Evolutionary conservation across 2,888 invertebrate genomes (phyloP), one percentile per base, ranked within the genome.

Genomic region (Argynnis bischoffii): DNA sequence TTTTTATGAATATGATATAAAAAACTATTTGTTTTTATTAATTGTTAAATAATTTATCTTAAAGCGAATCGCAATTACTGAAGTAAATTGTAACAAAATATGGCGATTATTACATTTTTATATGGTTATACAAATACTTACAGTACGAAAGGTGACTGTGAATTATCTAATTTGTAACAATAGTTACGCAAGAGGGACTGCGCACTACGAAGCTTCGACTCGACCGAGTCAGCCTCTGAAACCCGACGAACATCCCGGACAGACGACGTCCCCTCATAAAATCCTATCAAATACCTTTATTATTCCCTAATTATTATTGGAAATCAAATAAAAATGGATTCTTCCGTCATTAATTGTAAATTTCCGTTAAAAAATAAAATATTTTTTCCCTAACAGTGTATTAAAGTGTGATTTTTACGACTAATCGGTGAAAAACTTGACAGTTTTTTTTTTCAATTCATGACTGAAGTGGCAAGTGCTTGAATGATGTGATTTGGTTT

Each of bases 111-210:
- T 51, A 61, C 6, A 51, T 31, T 15, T 26, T 13, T 47, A 47
- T 41, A 48, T 56, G 16, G 5, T 31, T 63, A 54, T 63, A 59
- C 46, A 51, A 56, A 69, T 57, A 47, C 5, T 14, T 16, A 48
- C 46, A 55, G 35, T 55, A 56, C n/a, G n/a, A 15, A 50, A 55
- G 61, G 55, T 54, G 55, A 64, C 64, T 51, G 70, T 64, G 73
- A 74, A 76, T 77, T 77, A 75, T 79, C 79, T 76, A 82, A 82
- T 82, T 81, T 80, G 77, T 75, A 82, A 85, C 83, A 85, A 85
- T 87, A 86, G 90, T 92, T 92, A 92, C 91, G 92, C 92, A 92
- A 92, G 90, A 88, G 90, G 87, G 86, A 85, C 84, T 83, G 79
- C 74, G 81, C 83, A 83, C 71, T 89, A 89, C 77, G 90, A 76